A percentile compares a stretch with the other conserved stretches of the same genome.
These are phyloP conservation scores for Phaonia tiefii DNA, from an alignment of 2,888 invertebrate species.

Conservation along the genomic window DNA sequence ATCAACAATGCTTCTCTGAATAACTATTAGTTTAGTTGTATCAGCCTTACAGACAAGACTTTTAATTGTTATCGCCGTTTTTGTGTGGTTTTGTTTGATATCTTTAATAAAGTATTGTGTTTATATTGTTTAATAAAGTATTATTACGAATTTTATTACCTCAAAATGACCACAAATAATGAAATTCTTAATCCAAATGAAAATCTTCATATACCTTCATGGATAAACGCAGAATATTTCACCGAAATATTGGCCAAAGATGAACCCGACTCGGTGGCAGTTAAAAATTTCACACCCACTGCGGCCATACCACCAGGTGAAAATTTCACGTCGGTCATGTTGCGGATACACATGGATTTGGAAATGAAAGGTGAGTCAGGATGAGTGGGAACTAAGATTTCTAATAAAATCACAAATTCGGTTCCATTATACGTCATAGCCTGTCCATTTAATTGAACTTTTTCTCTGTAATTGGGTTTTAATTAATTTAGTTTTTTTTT, in stretches of 20 bases:
- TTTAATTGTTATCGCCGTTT: conserved; percentile 71
- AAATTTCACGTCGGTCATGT: conserved; percentile 75
- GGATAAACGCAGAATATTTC: conserved; percentile 73
- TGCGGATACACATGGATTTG: conserved; percentile 72
- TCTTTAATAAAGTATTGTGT: not conserved
- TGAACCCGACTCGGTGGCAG: conserved; percentile 69
- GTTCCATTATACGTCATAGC: too few relatives aligned
- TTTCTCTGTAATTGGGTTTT: too few relatives aligned
- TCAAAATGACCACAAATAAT: conserved; percentile 49
- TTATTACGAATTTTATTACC: too few relatives aligned
- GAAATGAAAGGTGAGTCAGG: conserved; percentile 71
- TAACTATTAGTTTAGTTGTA: conserved; percentile 67
- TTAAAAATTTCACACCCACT: conserved; percentile 70
- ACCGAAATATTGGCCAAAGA: conserved; percentile 68
- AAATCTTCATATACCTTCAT: conserved; percentile 71
- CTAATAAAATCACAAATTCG: too few relatives aligned
- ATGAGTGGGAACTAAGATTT: not conserved
- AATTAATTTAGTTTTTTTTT: too few relatives aligned
- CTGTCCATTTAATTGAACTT: too few relatives aligned
- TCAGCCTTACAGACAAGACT: conserved; percentile 68
- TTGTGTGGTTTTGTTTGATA: too few relatives aligned
- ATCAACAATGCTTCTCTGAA: too few relatives aligned
- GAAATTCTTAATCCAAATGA: conserved; percentile 72
- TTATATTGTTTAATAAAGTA: too few relatives aligned
- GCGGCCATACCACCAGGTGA: conserved; percentile 75